These are phyloP conservation scores for Corydoras sp. DNA, from an alignment of 2,113 vertebrate genomes.

Conservation along the genomic window DNA sequence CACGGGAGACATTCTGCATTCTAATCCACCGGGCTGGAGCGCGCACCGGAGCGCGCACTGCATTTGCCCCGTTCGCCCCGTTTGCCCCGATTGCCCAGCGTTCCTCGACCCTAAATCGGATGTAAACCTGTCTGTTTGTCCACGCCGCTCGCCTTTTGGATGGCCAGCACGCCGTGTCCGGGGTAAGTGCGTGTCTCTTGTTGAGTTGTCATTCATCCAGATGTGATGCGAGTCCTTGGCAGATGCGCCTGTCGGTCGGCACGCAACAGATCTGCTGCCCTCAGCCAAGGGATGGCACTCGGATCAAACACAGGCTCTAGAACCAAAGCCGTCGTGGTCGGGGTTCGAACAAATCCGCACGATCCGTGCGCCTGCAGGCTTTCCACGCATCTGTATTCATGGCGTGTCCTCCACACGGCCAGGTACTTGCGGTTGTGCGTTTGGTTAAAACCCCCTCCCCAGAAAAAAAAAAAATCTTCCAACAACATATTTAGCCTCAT, in stretches of 20 bases:
- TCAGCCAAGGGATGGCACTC: conserved; percentile 24
- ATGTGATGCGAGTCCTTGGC: not conserved
- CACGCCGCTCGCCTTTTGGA: not conserved
- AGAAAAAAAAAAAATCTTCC: too few relatives aligned
- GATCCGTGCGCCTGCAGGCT: conserved; percentile 1
- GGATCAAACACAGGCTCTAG: conserved; percentile 34
- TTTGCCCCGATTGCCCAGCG: too few relatives aligned
- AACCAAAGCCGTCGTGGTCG: too few relatives aligned
- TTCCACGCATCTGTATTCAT: conserved; percentile 63
- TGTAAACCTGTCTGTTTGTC: too few relatives aligned
- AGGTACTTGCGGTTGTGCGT: conserved; percentile 39
- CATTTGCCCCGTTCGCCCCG: too few relatives aligned
- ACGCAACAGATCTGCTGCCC: too few relatives aligned
- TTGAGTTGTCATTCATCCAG: not conserved
- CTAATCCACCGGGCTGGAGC: too few relatives aligned
- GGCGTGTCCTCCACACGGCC: conserved; percentile 47
- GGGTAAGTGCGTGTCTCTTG: conserved; percentile 50
- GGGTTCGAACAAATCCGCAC: too few relatives aligned
- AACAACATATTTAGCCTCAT: too few relatives aligned
- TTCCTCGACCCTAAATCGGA: too few relatives aligned
- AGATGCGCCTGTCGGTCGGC: conserved; percentile 31
- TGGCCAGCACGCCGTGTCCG: conserved; percentile 30
- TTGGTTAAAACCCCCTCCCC: not conserved
- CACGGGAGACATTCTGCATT: not conserved
- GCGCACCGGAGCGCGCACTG: too few relatives aligned